Conservation (phyloP, 2,113 vertebrate genomes). For the Thomomys bottae region DNA sequence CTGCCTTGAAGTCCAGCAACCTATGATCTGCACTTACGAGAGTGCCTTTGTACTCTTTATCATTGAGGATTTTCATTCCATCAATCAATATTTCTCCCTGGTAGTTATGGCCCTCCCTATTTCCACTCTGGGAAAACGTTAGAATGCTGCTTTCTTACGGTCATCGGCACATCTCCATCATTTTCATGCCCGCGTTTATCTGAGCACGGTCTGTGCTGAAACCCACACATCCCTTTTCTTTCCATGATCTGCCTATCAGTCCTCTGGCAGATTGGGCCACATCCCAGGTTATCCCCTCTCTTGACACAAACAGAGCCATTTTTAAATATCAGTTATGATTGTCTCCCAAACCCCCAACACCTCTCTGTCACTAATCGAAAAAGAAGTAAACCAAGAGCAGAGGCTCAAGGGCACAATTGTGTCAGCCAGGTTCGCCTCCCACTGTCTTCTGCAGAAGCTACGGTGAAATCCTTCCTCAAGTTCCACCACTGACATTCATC, state of each 20-base stretch:
- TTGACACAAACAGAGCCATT: slow-evolving; percentile 19
- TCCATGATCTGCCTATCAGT: background rate
- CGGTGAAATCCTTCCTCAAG: background rate
- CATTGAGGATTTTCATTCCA: background rate
- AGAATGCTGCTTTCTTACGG: too few relatives aligned
- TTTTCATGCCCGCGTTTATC: too few relatives aligned
- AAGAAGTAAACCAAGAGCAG: background rate
- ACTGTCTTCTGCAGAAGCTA: background rate
- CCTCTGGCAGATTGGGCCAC: background rate
- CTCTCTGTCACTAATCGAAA: background rate
- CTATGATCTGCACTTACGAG: background rate
- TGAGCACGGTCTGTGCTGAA: background rate
- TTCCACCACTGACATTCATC: background rate
- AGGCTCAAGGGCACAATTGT: background rate
- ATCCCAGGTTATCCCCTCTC: background rate
- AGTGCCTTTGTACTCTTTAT: background rate
- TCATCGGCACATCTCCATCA: too few relatives aligned
- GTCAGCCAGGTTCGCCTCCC: too few relatives aligned
- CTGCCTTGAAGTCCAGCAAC: background rate
- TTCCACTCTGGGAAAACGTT: background rate
- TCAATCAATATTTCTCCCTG: background rate
- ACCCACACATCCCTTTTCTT: background rate
- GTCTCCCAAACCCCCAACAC: background rate
- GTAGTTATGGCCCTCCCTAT: background rate
- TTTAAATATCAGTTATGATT: slow-evolving; percentile 6